Base-by-base conservation (phyloP, 1,140 invertebrate species). In the Asobara japonica region DNA sequence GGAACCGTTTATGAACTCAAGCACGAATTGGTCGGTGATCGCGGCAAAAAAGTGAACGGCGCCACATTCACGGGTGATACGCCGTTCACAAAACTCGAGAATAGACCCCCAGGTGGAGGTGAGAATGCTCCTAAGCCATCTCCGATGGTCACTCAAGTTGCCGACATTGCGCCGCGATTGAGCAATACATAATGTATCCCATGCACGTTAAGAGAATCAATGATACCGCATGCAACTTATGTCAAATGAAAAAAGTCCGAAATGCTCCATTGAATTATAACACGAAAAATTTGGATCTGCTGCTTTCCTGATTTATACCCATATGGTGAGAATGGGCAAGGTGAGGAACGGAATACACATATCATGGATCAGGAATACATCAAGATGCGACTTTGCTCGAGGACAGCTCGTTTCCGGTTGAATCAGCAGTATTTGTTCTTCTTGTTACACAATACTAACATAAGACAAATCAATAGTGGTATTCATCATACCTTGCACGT, bases 261-360 rank as follows among this genome's bases (percentile, higher is more conserved):
- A 77, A 77, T 16, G 18, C 25, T 30, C 71, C 76, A 51, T 48
- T 80, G 30, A 74, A 81, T 78, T 70, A 72, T 33, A 36, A 72
- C 16, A 25, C 65, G 8, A 69, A 80, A 31, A 7, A 20, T 62
- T 71, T 78, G 41, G 79, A 83, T 77, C 22, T 79, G 51, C 75
- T 83, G 78, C 76, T 83, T 78, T 72, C 79, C 80, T 6, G 74
- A 83, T 74, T 66, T 79, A 22, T 82, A 74, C 74, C 78, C 79
- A 0, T 74, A 73, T 22, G 79, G 79, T 7, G 71, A 31, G 64
- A 76, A 78, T 74, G 79, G 81, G 0, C 80, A 81, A 33, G 45
- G 74, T 70, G 33, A 76, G 25, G 13, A 75, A 11, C 56, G 81
- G 29, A 0, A 13, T 30, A 33, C 70, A 20, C 38, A 69, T 29